These are phyloP conservation scores for Trissolcus brochymenae DNA, from an alignment of 2,888 invertebrate genomes.

Conservation along the genomic window DNA sequence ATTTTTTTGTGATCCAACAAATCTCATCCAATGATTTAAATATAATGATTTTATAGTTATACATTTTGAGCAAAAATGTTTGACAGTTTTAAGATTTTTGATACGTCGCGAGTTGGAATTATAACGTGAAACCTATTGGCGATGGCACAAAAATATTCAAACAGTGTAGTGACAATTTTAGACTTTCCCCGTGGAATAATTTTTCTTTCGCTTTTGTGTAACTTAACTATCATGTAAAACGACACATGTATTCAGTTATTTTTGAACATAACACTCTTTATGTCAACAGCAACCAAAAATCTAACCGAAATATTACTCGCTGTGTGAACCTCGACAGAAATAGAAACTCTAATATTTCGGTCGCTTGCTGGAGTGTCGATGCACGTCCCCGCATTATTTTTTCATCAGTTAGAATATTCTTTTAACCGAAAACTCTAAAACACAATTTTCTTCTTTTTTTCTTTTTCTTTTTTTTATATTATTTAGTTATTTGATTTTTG, in stretches of 20 bases:
- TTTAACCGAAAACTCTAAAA: not conserved
- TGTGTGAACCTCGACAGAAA: conserved; percentile 59
- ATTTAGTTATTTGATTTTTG: no score
- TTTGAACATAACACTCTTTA: conserved; percentile 62
- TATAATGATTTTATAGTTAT: not conserved
- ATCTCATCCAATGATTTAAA: conserved; percentile 17
- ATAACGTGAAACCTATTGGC: no score
- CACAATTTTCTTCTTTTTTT: not conserved
- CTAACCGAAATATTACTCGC: conserved; percentile 63
- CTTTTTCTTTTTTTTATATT: no score
- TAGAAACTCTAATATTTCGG: conserved; percentile 59
- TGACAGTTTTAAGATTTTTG: not conserved
- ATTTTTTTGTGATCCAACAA: conserved; percentile 43
- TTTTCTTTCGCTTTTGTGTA: conserved; percentile 52
- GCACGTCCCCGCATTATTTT: not conserved
- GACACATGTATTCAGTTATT: conserved; percentile 61
- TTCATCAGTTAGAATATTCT: conserved; percentile 1
- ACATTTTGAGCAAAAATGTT: not conserved
- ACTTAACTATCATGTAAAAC: conserved; percentile 58
- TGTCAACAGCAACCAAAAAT: conserved; percentile 63
- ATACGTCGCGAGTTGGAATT: no score
- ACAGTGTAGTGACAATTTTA: conserved; percentile 32
- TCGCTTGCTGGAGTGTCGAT: conserved; percentile 37
- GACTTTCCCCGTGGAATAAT: conserved; percentile 28
- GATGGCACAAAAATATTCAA: not conserved